These are phyloP conservation scores for Melanogrammus aeglefinus DNA, from an alignment of 2,797 vertebrate genomes.

Conservation along the genomic window DNA sequence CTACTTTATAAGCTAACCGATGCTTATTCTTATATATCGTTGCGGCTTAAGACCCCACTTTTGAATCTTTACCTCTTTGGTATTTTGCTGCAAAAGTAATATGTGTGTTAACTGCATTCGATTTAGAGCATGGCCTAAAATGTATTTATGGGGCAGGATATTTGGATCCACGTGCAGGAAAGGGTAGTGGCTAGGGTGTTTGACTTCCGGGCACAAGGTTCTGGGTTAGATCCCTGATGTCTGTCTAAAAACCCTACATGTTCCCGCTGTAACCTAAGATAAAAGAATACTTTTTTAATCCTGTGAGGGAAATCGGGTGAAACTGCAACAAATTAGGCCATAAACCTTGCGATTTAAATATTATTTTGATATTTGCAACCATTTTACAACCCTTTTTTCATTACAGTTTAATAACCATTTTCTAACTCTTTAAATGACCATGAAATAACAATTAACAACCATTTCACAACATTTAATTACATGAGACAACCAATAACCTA, in stretches of 20 bases:
- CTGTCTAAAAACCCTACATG: background rate
- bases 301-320: background rate
- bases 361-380: background rate
- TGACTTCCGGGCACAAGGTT: background rate
- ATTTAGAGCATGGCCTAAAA: background rate
- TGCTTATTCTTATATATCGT: background rate
- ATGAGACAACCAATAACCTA: background rate
- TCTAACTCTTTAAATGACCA: background rate
- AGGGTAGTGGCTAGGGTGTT: background rate
- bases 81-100: background rate
- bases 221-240: background rate
- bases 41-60: background rate
- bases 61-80: background rate
- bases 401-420: background rate
- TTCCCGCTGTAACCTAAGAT: background rate
- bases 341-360: background rate
- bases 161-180: background rate
- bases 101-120: background rate
- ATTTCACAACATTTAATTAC: background rate
- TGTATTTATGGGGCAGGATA: background rate
- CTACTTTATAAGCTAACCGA: background rate
- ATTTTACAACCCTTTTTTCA: background rate
- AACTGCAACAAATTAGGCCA: background rate
- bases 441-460: background rate
- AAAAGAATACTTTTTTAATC: background rate